Base-by-base conservation (phyloP, 2,113 vertebrate species). In the Boleophthalmus pectinirostris region DNA sequence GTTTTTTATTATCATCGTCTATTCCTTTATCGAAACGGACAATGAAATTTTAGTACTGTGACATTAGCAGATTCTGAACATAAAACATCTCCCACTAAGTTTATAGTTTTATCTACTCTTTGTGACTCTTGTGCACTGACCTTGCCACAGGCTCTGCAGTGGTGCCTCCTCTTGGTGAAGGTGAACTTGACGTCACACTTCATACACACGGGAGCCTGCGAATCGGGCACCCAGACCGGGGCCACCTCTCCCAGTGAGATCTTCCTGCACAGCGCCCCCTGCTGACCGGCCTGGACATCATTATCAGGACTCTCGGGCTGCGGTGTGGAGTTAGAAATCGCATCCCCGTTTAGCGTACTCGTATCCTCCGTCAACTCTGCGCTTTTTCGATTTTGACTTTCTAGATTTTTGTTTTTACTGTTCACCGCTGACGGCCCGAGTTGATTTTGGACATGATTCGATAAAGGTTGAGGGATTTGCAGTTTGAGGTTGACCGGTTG, bases 61-160 rank as follows among this genome's bases (percentile, higher is more conserved):
- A 43, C 38, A 43, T 8, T 43, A 43, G 38, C 10, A 43, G 38
- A 43, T 43, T 9, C 53, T 21, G 5, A 54, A 56, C 18, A 56
- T 21, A 10, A 51, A 16, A 16, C 49, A 20, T 51, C 38, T 43
- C 38, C 38, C 38, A 0, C 38, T 43, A 8, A 43, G 38, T 43
- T 43, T 43, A 43, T 9, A 43, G 3, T 43, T 43, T 43, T 10
- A 10, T 53, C 1, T 5, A 1, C 5, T n/a, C 20, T 8, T n/a
- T 53, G 6, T 53, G 1, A n/a, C 51, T n/a, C 51, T 2, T n/a
- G 45, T 57, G 8, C 64, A 85, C 95, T 93, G 92, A 99, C 98
- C 96, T 99, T 99, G 74, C 97, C 98, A 72, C 98, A 99, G 67
- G 97, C 98, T 93, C 98, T 96, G 93, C 98, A 99, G 89, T 99